phyloP scores from a whole-genome alignment of 2,797 vertebrate species.

The Pristis pectinata region DNA sequence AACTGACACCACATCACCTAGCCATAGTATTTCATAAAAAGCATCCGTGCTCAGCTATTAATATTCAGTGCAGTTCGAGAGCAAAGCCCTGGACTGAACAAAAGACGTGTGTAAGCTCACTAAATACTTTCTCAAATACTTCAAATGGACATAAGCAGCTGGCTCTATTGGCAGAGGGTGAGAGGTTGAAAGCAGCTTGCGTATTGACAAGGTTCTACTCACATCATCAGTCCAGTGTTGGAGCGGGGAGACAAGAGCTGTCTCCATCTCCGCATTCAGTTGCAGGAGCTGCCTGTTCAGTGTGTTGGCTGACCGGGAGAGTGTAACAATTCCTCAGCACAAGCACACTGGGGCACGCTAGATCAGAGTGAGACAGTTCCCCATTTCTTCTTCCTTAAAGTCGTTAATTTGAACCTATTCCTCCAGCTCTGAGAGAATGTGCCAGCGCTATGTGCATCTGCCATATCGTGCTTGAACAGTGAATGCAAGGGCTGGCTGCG shows the following conservation, averaged over 20 bases:
- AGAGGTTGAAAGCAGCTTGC: background rate
- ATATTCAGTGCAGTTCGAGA: background rate
- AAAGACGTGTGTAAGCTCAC: too few species aligned
- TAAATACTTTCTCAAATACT: background rate
- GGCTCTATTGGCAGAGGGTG: background rate
- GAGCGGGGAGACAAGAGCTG: background rate
- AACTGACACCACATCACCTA: background rate
- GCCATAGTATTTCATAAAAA: background rate
- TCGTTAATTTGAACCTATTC: background rate
- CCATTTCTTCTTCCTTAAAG: background rate
- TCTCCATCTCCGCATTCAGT: background rate
- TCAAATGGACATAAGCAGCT: background rate
- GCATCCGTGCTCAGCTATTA: background rate
- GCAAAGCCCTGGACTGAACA: background rate
- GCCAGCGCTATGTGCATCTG: background rate
- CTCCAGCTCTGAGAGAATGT: background rate
- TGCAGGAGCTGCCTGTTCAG: background rate
- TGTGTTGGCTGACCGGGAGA: background rate
- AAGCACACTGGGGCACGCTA: background rate
- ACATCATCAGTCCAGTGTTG: background rate
- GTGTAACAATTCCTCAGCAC: background rate
- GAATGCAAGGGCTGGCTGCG: background rate
- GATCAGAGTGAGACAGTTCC: background rate
- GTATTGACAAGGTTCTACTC: background rate
- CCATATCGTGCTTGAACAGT: background rate